These are phyloP conservation scores for Rhingia rostrata DNA, from an alignment of 2,888 invertebrate genomes.

Conservation along the genomic window DNA sequence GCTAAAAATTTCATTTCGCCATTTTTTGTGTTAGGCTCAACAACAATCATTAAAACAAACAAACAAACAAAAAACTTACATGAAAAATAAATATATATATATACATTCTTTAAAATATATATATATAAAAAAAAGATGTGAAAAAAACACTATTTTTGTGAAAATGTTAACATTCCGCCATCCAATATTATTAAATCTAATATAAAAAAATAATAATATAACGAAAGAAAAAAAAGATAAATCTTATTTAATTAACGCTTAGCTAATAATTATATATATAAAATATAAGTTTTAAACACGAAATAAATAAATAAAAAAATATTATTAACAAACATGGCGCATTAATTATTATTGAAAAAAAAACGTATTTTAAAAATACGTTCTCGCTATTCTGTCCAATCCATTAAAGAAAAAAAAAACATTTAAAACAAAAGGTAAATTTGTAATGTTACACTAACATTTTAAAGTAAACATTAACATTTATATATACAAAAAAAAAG, in stretches of 20 bases:
- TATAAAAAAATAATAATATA: constrained; percentile 48
- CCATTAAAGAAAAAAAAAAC: constrained; percentile 48
- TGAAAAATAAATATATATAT: constrained; percentile 48
- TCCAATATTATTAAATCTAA: constrained; percentile 75
- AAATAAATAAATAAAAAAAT: constrained; percentile 54
- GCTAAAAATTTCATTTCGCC: constrained; percentile 49
- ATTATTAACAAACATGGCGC: constrained; percentile 56
- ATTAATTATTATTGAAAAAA: constrained; percentile 56
- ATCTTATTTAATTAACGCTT: constrained; percentile 71
- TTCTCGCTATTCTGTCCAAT: constrained; percentile 77
- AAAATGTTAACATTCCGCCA: constrained; percentile 77
- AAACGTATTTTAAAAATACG: constrained; percentile 76
- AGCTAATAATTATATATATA: constrained; percentile 68
- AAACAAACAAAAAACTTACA: constrained; percentile 58
- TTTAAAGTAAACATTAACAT: constrained; percentile 43
- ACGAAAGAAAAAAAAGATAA: constrained; percentile 38
- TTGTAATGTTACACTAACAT: constrained; percentile 59
- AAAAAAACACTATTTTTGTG: constrained; percentile 76
- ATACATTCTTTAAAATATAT: constrained; percentile 40
- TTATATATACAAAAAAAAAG: constrained; percentile 56
- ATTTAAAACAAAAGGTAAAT: constrained; percentile 42
- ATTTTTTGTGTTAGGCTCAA: constrained; percentile 72
- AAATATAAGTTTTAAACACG: constrained; percentile 67
- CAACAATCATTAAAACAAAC: constrained; percentile 75
- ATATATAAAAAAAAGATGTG: constrained; percentile 62